Conservation (phyloP, 2,113 vertebrate genomes). For the Istiophorus platypterus region DNA sequence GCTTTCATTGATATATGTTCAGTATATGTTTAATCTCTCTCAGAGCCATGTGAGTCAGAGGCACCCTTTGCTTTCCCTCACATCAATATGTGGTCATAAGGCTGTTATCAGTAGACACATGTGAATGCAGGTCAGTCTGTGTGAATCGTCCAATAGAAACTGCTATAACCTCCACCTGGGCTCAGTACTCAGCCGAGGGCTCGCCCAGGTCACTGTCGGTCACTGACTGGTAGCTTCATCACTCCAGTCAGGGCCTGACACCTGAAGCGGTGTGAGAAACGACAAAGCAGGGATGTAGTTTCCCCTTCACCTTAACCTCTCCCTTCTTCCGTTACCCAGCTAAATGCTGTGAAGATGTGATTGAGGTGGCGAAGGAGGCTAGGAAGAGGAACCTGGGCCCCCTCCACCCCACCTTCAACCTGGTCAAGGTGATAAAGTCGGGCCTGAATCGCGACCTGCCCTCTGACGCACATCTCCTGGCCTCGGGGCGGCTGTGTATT, state of each 20-base stretch:
- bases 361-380: conserved; percentile 83
- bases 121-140: background rate
- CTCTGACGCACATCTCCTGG: conserved; percentile 82
- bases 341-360: conserved; percentile 78
- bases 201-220: conserved; percentile 12
- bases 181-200: too few species aligned
- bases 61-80: conserved; percentile 11
- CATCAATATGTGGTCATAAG: background rate
- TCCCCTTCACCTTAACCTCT: background rate
- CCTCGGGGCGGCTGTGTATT: conserved; percentile 86
- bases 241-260: background rate
- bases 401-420: conserved; percentile 90
- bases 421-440: conserved; percentile 83
- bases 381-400: conserved; percentile 88
- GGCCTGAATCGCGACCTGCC: conserved; percentile 86
- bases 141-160: background rate
- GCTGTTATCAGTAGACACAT: background rate
- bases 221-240: conserved; percentile 1
- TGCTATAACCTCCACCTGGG: background rate
- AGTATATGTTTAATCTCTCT: background rate
- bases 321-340: conserved; percentile 57
- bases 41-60: background rate
- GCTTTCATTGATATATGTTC: background rate
- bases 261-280: background rate
- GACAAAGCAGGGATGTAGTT: background rate